Percentiles rank a stretch among this genome's conserved stretches.
Evolutionary conservation across 2,797 vertebrate genomes (phyloP).

Genomic region (Garrulus glandarius): DNA sequence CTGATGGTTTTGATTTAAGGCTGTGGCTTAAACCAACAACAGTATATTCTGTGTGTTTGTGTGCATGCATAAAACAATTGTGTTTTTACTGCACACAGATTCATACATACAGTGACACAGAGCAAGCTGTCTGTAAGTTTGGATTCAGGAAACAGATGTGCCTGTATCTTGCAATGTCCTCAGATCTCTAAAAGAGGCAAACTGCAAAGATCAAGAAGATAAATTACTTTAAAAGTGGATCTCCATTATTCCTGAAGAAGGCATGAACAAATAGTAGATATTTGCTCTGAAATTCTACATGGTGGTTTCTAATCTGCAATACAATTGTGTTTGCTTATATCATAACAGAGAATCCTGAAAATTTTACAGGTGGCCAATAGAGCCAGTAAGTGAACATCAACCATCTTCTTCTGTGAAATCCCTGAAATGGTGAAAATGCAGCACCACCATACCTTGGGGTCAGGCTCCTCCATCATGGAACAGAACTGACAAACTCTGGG

Average conservation of each 20-base stretch:
- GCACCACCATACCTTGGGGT: background rate
- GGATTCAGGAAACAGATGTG: background rate
- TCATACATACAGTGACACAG: background rate
- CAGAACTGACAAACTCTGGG: background rate
- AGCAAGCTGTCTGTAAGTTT: background rate
- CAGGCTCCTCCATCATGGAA: background rate
- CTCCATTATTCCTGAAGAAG: background rate
- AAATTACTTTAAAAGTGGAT: background rate
- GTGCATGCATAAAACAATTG: background rate
- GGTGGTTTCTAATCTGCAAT: background rate
- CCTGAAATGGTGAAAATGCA: background rate
- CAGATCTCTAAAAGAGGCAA: background rate
- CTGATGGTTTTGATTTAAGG: background rate
- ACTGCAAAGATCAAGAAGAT: background rate
- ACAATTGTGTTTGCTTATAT: background rate
- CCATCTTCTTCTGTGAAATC: background rate
- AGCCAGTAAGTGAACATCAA: background rate
- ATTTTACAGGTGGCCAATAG: background rate
- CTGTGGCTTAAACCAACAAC: background rate
- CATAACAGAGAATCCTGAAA: background rate
- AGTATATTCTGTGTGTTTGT: background rate
- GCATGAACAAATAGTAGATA: background rate
- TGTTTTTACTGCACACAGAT: background rate
- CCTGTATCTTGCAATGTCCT: background rate
- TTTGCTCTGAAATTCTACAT: background rate